Conservation (phyloP, 1,140 invertebrate genomes). For the Anastatus disparis region DNA sequence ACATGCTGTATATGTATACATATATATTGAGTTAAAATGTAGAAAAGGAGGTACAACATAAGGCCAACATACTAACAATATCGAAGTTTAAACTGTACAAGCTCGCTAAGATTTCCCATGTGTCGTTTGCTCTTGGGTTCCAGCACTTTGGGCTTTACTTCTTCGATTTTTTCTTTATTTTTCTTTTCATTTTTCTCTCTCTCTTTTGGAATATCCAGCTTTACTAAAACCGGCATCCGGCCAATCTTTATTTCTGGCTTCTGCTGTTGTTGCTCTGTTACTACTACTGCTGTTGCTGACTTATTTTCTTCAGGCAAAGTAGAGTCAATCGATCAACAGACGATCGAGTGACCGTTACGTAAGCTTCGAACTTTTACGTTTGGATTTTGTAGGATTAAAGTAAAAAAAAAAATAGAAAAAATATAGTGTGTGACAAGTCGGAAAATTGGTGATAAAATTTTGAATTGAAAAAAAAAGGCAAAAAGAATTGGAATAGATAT, state of each 20-base stretch:
- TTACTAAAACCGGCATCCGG: background rate
- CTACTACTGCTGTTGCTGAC: background rate
- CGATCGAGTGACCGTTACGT: background rate
- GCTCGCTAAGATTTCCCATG: constrained; percentile 19
- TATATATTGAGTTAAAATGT: too few relatives aligned
- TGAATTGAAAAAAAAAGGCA: too few relatives aligned
- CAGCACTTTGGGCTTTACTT: background rate
- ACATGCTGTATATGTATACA: too few relatives aligned
- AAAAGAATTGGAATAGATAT: too few relatives aligned
- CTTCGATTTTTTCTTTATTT: too few relatives aligned
- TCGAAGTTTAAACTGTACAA: constrained; percentile 18
- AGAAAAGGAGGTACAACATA: too few relatives aligned
- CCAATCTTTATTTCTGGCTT: background rate
- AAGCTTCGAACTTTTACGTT: background rate
- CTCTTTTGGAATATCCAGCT: too few relatives aligned
- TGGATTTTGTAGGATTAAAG: background rate
- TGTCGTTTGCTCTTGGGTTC: constrained; percentile 15
- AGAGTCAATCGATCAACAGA: background rate
- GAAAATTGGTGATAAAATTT: too few relatives aligned
- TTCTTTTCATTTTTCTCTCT: too few relatives aligned
- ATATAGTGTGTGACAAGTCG: too few relatives aligned
- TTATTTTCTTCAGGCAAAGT: background rate
- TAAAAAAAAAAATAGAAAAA: background rate
- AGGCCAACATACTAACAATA: background rate
- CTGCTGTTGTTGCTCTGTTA: background rate